Percentiles rank a stretch among this genome's conserved stretches.
These are phyloP conservation scores for Montipora efflorescens DNA, from an alignment of 64 coral and sea anemone genomes.

Conservation along the genomic window DNA sequence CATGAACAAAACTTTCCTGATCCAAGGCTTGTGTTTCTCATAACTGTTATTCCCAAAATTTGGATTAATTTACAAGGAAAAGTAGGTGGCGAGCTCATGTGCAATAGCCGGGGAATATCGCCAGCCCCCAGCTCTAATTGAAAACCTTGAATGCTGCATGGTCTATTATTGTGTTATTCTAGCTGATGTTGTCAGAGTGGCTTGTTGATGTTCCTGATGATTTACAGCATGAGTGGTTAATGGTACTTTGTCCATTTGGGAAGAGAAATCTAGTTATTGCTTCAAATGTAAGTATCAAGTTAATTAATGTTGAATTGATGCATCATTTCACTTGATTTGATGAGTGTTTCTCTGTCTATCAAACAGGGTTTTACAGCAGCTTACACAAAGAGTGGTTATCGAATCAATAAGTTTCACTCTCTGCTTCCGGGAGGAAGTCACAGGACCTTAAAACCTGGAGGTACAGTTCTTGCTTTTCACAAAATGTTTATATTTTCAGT, in stretches of 20 bases:
- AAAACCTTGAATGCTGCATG: not conserved
- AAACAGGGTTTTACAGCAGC: conserved; percentile 63
- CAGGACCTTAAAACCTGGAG: conserved; percentile 62
- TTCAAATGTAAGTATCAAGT: conserved; percentile 78
- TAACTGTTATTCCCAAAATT: no score
- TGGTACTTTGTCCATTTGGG: conserved; percentile 92
- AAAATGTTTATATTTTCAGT: not conserved
- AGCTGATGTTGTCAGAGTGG: conserved; percentile 99
- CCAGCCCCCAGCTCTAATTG: no score
- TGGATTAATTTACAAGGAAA: no score
- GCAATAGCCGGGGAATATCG: no score
- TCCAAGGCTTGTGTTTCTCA: no score
- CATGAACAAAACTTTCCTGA: no score
- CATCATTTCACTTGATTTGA: no score
- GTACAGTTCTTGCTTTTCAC: conserved; percentile 5
- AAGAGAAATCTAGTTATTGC: conserved; percentile 96
- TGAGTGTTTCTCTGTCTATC: not conserved
- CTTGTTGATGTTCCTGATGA: conserved; percentile 92
- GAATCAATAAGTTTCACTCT: conserved; percentile 72
- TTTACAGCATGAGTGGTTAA: conserved; percentile 84
- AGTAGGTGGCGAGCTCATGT: no score
- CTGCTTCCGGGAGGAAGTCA: conserved; percentile 67
- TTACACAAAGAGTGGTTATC: conserved; percentile 86
- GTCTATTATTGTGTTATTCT: not conserved
- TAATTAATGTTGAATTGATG: not conserved